A percentile compares a stretch with the other conserved stretches of the same genome.
Conservation (phyloP, 2,113 vertebrate genomes). For the Danio rerio region GRCz12tu NC_133198.1:2494001-2494500, state of each 20-base stretch:
- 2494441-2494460: no score
- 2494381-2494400: constrained; percentile 83
- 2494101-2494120: background rate
- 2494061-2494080: background rate
- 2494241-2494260: constrained; percentile 99
- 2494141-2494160: background rate
- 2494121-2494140: background rate
- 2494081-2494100: constrained; percentile 27
- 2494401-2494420: constrained; percentile 81
- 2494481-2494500: no score
- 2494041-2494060: background rate
- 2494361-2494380: constrained; percentile 87
- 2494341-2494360: constrained; percentile 85
- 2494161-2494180: background rate
- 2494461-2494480: no score
- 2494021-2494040: background rate
- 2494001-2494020: background rate
- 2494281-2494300: background rate
- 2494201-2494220: background rate
- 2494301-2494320: background rate
- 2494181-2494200: background rate
- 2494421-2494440: constrained; percentile 93
- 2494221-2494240: constrained; percentile 82
- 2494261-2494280: constrained; percentile 87
- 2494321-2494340: no score